Percentiles rank a stretch among this genome's conserved stretches.
Evolutionary conservation across 30 jellyfish, hydroid and myxozoan species (phyloP).

Genomic region (Hydra vulgaris): DNA sequence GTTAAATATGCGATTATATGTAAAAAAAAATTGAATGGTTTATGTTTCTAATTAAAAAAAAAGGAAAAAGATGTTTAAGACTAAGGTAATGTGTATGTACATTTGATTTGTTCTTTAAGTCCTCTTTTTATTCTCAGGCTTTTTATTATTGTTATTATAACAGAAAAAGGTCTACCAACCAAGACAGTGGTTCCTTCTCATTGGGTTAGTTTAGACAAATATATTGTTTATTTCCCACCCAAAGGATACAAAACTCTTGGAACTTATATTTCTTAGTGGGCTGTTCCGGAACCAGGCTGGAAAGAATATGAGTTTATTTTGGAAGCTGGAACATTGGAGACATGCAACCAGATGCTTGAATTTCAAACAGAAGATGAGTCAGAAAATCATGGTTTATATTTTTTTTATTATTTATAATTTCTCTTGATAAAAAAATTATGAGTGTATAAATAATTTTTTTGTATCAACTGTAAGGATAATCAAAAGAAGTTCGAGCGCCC

Average conservation of each 20-base stretch:
- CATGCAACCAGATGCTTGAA: background rate
- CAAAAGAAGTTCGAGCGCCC: background rate
- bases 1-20: background rate
- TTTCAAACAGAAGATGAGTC: background rate
- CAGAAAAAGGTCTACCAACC: background rate
- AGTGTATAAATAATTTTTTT: background rate
- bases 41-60: background rate
- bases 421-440: background rate
- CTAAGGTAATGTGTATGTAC: background rate
- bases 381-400: background rate
- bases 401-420: no score
- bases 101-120: background rate
- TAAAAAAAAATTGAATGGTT: background rate
- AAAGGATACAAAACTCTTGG: no score
- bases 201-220: background rate
- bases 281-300: conserved; percentile 12
- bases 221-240: conserved; percentile 7
- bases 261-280: conserved; percentile 8
- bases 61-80: background rate
- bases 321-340: background rate
- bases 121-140: background rate
- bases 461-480: background rate
- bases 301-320: background rate
- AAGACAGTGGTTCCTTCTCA: conserved; percentile 11
- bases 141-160: background rate